Evolutionary conservation across 2,888 invertebrate genomes (phyloP).

Genomic region (Pollenia labialis): DNA sequence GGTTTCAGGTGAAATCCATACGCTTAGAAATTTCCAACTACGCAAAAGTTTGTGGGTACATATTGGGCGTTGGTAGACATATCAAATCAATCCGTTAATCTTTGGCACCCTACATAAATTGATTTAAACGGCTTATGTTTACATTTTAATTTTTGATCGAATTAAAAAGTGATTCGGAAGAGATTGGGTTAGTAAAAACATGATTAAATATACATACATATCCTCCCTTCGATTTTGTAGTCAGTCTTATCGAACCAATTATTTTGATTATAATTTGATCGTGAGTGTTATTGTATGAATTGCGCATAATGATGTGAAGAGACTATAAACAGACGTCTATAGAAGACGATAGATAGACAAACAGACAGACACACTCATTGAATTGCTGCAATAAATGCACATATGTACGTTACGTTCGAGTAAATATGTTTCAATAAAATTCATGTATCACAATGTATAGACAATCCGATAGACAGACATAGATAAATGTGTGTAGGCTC

Average conservation of each 20-base stretch:
- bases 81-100: no score
- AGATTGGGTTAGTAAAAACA: no score
- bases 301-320: conserved; percentile 70
- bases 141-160: no score
- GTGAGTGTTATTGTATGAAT: conserved; percentile 62
- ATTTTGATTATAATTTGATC: conserved; percentile 2
- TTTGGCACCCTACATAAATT: no score
- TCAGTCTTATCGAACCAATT: neutral
- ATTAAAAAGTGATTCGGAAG: no score
- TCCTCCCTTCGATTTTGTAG: no score
- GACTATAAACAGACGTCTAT: conserved; percentile 68
- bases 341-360: conserved; percentile 58
- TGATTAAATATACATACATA: no score
- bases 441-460: conserved; percentile 40
- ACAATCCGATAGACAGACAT: conserved; percentile 9
- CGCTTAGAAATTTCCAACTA: no score
- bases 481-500: conserved; percentile 21
- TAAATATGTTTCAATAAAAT: conserved; percentile 36
- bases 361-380: conserved; percentile 44
- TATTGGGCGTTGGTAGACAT: no score
- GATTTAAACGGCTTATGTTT: no score
- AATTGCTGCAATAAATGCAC: conserved; percentile 29
- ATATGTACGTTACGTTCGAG: neutral
- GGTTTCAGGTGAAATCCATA: no score
- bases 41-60: no score